These are phyloP conservation scores for Microdon myrmicae DNA, from an alignment of 2,888 invertebrate species.

Conservation along the genomic window DNA sequence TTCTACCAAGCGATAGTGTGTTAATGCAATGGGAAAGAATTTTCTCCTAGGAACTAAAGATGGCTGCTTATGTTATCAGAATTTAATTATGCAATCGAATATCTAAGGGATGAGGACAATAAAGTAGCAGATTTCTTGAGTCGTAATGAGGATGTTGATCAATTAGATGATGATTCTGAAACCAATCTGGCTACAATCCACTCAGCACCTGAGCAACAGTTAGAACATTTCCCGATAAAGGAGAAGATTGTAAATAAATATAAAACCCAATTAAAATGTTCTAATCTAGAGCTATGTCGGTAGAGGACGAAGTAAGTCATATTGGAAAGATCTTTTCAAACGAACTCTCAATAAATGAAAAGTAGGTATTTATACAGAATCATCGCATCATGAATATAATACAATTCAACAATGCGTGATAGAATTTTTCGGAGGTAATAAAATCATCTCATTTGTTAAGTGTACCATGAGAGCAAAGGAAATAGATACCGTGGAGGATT, in stretches of 20 bases:
- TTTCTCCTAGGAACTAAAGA: too few species aligned
- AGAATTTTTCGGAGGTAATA: neutral
- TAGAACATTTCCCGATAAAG: constrained; percentile 7
- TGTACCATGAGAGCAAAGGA: neutral
- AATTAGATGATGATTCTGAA: constrained; percentile 2
- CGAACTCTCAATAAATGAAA: neutral
- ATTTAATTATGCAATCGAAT: constrained; percentile 3
- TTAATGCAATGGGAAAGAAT: too few species aligned
- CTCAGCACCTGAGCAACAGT: constrained; percentile 4
- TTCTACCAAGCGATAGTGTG: too few species aligned
- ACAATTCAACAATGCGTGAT: neutral
- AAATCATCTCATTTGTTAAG: neutral
- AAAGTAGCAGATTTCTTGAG: constrained; percentile 11
- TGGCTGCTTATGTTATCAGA: too few species aligned
- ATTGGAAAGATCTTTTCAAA: neutral
- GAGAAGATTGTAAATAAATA: neutral
- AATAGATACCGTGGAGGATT: too few species aligned
- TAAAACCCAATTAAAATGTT: neutral
- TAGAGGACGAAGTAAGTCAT: neutral
- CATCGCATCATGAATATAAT: neutral
- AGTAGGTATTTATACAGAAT: constrained; percentile 3
- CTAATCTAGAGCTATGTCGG: neutral
- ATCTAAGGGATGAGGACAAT: constrained; percentile 6
- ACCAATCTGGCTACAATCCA: constrained; percentile 6
- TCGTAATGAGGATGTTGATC: constrained; percentile 3